These are phyloP conservation scores for Sminthopsis crassicaudata DNA, from an alignment of 2,113 vertebrate genomes.

Conservation along the genomic window DNA sequence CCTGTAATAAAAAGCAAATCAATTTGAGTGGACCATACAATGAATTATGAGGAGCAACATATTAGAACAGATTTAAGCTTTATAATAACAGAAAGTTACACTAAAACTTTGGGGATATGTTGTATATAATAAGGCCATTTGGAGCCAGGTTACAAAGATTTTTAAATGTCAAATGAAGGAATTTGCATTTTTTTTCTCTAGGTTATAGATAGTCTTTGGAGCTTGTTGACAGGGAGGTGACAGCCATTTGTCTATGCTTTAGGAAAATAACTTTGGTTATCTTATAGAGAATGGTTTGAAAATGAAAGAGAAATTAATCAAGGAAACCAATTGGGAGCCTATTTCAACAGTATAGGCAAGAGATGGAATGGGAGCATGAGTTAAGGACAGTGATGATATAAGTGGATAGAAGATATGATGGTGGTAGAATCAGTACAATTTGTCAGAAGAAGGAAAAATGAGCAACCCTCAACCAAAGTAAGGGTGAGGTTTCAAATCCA, in stretches of 20 bases:
- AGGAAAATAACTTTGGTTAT: background rate
- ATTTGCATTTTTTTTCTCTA: background rate
- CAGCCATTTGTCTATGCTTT: background rate
- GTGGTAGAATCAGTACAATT: background rate
- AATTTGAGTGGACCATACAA: background rate
- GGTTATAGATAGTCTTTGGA: background rate
- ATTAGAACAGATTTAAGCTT: background rate
- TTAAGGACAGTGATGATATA: background rate
- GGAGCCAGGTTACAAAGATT: background rate
- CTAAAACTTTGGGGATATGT: background rate
- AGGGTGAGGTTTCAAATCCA: background rate
- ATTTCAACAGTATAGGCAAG: background rate
- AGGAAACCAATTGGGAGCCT: background rate
- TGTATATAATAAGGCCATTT: background rate
- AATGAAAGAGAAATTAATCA: background rate
- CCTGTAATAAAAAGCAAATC: background rate
- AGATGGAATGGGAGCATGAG: background rate
- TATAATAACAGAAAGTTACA: background rate
- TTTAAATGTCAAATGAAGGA: background rate
- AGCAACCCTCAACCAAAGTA: background rate
- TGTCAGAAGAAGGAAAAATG: background rate
- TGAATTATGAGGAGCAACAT: background rate
- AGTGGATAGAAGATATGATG: background rate
- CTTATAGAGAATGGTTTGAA: background rate
- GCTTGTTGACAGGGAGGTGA: background rate